Evolutionary conservation across 2,888 invertebrate genomes (phyloP).

Genomic region (Heliconius ismenius): DNA sequence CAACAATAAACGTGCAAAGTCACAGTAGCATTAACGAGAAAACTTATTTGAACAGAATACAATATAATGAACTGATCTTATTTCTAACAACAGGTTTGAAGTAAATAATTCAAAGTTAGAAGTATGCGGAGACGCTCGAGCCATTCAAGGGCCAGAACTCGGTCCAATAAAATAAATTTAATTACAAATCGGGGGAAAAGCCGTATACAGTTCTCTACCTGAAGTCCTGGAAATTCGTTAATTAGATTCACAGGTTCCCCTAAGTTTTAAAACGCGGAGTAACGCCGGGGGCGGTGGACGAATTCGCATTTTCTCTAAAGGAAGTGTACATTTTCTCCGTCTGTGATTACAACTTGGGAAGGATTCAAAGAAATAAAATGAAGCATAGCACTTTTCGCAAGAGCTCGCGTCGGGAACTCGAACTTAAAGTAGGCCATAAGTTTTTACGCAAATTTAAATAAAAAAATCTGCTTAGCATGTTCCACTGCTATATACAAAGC

Average conservation of each 20-base stretch:
- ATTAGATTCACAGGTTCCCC: slow-evolving; percentile 47
- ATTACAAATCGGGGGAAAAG: slow-evolving; percentile 47
- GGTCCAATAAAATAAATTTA: slow-evolving; percentile 49
- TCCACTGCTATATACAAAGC: background rate
- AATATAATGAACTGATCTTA: slow-evolving; percentile 33
- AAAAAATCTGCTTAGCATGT: background rate
- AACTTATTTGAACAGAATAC: slow-evolving; percentile 8
- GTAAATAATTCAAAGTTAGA: slow-evolving; percentile 36
- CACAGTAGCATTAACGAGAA: slow-evolving; percentile 17
- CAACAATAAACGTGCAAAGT: slow-evolving; percentile 12
- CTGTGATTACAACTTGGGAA: slow-evolving; percentile 17
- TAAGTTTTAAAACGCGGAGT: slow-evolving; percentile 50
- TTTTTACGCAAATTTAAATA: slow-evolving; percentile 20
- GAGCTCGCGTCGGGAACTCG: background rate
- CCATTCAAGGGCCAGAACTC: slow-evolving; percentile 42
- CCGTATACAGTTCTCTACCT: slow-evolving; percentile 42
- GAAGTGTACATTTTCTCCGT: slow-evolving; percentile 19
- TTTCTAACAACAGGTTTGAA: slow-evolving; percentile 31
- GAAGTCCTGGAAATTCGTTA: slow-evolving; percentile 43
- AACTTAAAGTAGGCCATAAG: slow-evolving; percentile 20
- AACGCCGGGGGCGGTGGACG: slow-evolving; percentile 40
- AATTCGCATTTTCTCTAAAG: slow-evolving; percentile 34
- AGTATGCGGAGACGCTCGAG: slow-evolving; percentile 28
- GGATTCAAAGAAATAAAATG: slow-evolving; percentile 23
- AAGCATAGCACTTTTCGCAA: slow-evolving; percentile 5